Evolutionary conservation across 2,888 invertebrate species (phyloP), one percentile per base, ranked within the genome.

Genomic region (Ennomos quercinarius): DNA sequence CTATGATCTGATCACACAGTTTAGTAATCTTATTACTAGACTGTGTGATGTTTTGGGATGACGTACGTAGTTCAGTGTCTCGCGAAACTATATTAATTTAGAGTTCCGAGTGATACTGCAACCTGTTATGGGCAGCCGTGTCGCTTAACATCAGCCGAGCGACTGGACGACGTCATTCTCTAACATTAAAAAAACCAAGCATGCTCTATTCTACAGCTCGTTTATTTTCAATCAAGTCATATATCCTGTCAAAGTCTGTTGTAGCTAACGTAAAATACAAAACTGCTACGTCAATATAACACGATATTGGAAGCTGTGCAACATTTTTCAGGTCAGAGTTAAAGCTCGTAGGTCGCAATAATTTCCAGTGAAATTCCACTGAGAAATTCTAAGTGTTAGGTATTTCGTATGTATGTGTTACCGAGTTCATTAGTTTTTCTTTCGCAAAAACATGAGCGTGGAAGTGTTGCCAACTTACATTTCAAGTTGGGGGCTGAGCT

Each of bases 381-480:
- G 41, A 27, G 27, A 6, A 27, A 27, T 6, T 27, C 5, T 27
- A 27, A 27, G 27, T 27, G 27, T 27, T 27, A 27, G 6, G 50
- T 44, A 37, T 41, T 57, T 51, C 40, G 54, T 35, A 50, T 36
- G 12, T 35, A 48, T 43, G 37, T 34, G 45, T 57, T 50, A 50
- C 50, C 5, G 27, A 27, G 6, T 57, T 50, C 50, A 50, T 50
- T 50, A 57, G 50, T 57, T 49, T 55, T 55, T 8, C 43, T n/a
- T 27, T 27, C 36, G 17, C 36, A 40, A 57, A 57, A 50, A 38
- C 41, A 45, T 9, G 37, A 46, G 11, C 4, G 1, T 0, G 12
- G 46, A 13, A 37, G 46, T n/a, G 37, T 46, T 10, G 27, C 27
- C 27, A 27, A 27, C 27, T 27, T 27, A 27, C 27, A 6, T 27